These are phyloP conservation scores for Disparrhopalites patrizii DNA, from an alignment of 2,888 invertebrate species.

Conservation along the genomic window DNA sequence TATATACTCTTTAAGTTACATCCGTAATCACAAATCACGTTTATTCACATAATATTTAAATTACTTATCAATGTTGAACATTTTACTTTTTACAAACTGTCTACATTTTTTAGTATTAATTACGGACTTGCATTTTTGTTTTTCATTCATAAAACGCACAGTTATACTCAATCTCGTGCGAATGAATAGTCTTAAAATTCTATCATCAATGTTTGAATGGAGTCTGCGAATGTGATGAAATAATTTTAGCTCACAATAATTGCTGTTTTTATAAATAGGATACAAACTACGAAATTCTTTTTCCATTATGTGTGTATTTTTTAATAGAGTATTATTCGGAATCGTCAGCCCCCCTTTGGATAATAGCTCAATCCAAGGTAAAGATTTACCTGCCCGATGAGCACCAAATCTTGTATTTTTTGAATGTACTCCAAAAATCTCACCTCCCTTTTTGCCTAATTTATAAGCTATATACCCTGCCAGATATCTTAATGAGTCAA, in stretches of 20 bases:
- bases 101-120: neutral
- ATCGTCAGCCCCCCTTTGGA: neutral
- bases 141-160: conserved; percentile 2
- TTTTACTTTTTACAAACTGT: conserved; percentile 19
- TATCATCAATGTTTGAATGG: neutral
- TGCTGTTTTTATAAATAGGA: neutral
- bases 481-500: conserved; percentile 7
- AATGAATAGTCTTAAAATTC: neutral
- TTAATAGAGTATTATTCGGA: neutral
- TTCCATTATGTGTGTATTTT: neutral
- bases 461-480: conserved; percentile 17
- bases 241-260: conserved; percentile 3
- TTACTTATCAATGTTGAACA: too few species aligned
- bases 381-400: neutral
- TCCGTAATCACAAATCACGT: too few species aligned
- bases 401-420: neutral
- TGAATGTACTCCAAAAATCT: neutral
- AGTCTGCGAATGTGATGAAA: neutral
- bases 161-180: conserved; percentile 8
- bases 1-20: too few species aligned
- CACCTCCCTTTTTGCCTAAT: neutral
- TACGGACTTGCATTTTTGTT: neutral
- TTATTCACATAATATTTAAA: too few species aligned
- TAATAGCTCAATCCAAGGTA: neutral
- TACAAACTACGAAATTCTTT: neutral